These are phyloP conservation scores for Macrotrachela quadricornifera DNA, from an alignment of 1,140 invertebrate species.

Conservation along the genomic window DNA sequence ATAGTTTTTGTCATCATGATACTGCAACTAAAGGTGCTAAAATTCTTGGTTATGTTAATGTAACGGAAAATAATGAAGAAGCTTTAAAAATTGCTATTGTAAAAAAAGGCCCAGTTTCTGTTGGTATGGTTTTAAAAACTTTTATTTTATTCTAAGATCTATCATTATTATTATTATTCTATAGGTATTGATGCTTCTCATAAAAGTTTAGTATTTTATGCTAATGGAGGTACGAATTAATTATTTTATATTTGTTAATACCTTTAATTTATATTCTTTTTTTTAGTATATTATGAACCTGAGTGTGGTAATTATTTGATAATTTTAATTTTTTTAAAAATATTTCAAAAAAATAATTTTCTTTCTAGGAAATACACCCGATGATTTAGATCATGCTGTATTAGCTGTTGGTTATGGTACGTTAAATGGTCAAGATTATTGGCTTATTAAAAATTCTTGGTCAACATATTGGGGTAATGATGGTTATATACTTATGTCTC, in stretches of 20 bases:
- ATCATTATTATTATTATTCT: no score
- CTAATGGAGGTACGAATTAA: no score
- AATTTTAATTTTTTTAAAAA: no score
- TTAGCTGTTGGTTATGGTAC: slow-evolving; percentile 70
- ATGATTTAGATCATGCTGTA: slow-evolving; percentile 64
- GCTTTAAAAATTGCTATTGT: slow-evolving; percentile 63
- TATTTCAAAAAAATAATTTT: no score
- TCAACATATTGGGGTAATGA: slow-evolving; percentile 77
- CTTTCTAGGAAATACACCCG: slow-evolving; percentile 34
- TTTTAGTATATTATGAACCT: no score
- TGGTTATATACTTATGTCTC: slow-evolving; percentile 62
- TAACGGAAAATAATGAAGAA: slow-evolving; percentile 48
- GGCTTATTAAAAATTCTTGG: slow-evolving; percentile 43
- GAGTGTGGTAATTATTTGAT: no score
- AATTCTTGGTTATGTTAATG: slow-evolving; percentile 66
- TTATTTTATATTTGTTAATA: no score
- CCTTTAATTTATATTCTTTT: no score
- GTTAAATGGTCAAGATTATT: slow-evolving; percentile 49
- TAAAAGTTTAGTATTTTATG: no score
- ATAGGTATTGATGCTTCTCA: no score
- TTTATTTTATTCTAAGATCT: no score
- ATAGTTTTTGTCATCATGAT: slow-evolving; percentile 63
- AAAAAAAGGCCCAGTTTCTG: slow-evolving; percentile 70
- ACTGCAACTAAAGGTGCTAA: slow-evolving; percentile 47
- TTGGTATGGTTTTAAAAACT: slow-evolving; percentile 27